Percentiles rank a stretch among this genome's conserved stretches.
These are phyloP conservation scores for Psammodynastes pulverulentus DNA, from an alignment of 2,113 vertebrate species.

Conservation along the genomic window DNA sequence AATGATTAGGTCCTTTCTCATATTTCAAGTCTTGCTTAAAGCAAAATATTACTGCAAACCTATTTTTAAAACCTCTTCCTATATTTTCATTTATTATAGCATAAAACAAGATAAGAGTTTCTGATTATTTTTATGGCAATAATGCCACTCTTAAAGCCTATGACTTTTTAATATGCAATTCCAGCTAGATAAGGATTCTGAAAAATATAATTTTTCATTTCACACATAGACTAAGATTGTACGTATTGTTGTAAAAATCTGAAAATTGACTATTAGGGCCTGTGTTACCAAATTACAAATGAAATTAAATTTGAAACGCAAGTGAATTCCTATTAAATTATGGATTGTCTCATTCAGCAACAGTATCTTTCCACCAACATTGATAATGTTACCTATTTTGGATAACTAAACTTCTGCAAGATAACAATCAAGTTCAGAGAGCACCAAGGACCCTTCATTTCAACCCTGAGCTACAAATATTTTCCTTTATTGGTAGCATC, in stretches of 20 bases:
- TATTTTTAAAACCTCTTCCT: neutral
- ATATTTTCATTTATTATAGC: neutral
- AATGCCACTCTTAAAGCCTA: neutral
- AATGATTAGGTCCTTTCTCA: neutral
- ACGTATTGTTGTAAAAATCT: neutral
- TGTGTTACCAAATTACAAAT: neutral
- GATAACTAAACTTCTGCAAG: neutral
- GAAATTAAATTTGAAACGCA: neutral
- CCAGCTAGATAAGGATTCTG: neutral
- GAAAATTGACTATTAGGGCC: neutral
- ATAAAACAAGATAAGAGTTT: neutral
- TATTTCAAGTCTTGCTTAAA: neutral
- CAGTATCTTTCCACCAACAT: neutral
- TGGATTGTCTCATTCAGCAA: neutral
- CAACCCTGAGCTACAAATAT: neutral
- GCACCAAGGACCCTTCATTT: neutral
- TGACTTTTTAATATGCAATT: neutral
- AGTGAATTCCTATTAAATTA: neutral
- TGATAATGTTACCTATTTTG: neutral
- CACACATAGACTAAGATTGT: neutral
- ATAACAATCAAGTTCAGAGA: neutral
- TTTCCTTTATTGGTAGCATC: neutral
- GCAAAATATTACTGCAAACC: neutral
- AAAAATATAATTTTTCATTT: neutral
- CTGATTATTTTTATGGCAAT: neutral